phyloP scores from a whole-genome alignment of 2,797 vertebrate species.

The Chiloscyllium punctatum region DNA sequence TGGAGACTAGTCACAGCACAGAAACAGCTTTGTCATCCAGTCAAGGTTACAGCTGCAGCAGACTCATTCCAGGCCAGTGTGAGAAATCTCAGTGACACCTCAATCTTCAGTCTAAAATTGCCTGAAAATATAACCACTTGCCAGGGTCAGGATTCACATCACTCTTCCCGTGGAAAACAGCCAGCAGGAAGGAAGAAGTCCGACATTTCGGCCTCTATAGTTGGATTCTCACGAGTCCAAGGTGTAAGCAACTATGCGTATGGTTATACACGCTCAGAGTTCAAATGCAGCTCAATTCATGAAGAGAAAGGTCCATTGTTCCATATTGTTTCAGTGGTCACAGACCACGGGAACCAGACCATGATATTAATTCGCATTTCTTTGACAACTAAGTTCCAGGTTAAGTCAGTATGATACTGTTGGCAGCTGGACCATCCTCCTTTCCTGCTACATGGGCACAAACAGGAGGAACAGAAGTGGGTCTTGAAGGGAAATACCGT shows the following conservation, averaged over 20 bases:
- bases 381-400: neutral
- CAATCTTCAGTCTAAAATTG: neutral
- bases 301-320: neutral
- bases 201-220: neutral
- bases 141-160: neutral
- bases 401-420: neutral
- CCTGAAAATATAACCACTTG: neutral
- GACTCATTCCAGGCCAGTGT: neutral
- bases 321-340: neutral
- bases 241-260: neutral
- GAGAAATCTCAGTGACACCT: neutral
- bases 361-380: neutral
- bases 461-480: neutral
- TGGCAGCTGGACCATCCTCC: neutral
- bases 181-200: neutral
- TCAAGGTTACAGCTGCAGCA: neutral
- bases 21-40: neutral
- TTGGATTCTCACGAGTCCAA: neutral
- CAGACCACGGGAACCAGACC: neutral
- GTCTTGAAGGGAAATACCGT: neutral
- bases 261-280: neutral
- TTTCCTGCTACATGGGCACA: neutral
- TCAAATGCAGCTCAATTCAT: neutral
- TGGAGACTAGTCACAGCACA: neutral
- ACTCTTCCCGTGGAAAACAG: neutral